These are phyloP conservation scores for Phylloscopus trochiloides DNA, from an alignment of 2,113 vertebrate genomes.

Conservation along the genomic window DNA sequence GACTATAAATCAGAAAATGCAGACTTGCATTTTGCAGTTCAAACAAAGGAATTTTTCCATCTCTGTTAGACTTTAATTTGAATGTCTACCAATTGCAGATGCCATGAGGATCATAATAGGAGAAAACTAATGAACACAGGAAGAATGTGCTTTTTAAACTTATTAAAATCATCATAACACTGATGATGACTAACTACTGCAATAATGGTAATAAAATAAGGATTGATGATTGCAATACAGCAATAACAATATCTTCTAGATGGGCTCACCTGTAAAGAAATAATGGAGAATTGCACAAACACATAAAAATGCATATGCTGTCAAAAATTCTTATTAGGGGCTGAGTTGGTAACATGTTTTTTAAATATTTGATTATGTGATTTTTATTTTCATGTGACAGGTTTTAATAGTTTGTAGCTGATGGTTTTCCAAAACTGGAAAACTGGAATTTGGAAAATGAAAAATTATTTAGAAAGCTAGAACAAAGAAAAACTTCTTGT, in stretches of 20 bases:
- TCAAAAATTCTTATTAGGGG: neutral
- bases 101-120: neutral
- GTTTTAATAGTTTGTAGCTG: neutral
- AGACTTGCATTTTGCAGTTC: neutral
- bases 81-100: neutral
- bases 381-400: neutral
- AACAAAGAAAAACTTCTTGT: neutral
- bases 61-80: neutral
- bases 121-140: neutral
- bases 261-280: neutral
- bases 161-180: neutral
- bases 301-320: neutral
- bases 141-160: conserved; percentile 8
- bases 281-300: neutral
- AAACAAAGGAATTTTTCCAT: neutral
- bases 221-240: neutral
- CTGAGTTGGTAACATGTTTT: neutral
- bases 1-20: neutral
- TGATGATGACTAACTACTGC: neutral
- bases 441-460: neutral
- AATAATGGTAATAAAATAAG: neutral
- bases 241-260: neutral
- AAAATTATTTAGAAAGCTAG: neutral
- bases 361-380: neutral
- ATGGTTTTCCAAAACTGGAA: neutral